Evolutionary conservation across 2,113 vertebrate species (phyloP), one percentile per base, ranked within the genome.

Genomic region (Oryzias celebensis): DNA sequence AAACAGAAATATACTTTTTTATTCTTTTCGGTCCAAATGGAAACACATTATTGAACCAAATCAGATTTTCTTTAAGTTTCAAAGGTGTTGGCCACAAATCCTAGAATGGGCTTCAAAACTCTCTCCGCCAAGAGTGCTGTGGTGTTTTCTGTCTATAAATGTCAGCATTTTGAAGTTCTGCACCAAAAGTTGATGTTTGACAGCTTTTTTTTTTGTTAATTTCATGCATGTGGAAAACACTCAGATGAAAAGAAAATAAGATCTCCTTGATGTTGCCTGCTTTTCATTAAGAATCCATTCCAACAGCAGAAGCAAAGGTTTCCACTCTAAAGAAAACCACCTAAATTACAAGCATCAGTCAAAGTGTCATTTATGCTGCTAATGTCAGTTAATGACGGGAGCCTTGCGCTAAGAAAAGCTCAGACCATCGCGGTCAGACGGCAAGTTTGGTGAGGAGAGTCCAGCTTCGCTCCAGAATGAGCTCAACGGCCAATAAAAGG

Each of bases 401-500:
- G 22, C 56, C 45, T 23, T 28, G 57, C 16, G 22, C 57, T 28
- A 18, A 26, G 43, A 58, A 46, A 26, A 58, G 56, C 60, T 28
- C 47, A 2, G 60, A 18, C 42, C 24, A 4, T 50, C 4, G 28
- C 0, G 36, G 48, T 60, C 48, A 23, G 45, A 16, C 58, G 57
- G 45, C 57, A 6, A 8, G 57, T 75, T 83, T 51, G 10, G 46
- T 51, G 51, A 83, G 65, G 51, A 68, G 62, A 54, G 58, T 64
- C 60, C 61, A 66, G 74, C 69, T 54, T 61, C 58, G 58, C 69
- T 63, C 50, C 53, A n/a, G 23, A 54, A 46, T 56, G 88, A 91
- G 89, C 85, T 85, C 85, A 55, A 68, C 80, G 78, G 77, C 53
- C 65, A 88, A 89, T 80, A 84, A 89, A 80, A 85, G 71, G 77